phyloP scores from a whole-genome alignment of 2,113 vertebrate genomes.

The Plecturocebus donacophilus region DNA sequence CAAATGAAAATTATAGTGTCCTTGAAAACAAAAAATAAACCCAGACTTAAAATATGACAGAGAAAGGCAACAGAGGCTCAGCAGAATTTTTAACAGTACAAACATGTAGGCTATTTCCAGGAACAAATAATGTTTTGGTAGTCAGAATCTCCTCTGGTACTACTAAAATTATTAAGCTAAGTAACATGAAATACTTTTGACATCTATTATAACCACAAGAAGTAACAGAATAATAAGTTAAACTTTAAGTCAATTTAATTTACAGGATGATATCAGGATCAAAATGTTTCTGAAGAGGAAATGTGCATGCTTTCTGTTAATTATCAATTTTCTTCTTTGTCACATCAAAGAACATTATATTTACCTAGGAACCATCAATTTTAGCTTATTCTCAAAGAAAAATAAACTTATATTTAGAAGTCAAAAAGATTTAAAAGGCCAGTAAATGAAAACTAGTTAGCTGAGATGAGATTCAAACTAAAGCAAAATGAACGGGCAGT shows the following conservation, averaged over 20 bases:
- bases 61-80: neutral
- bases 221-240: neutral
- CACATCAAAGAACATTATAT: conserved; percentile 29
- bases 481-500: neutral
- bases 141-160: neutral
- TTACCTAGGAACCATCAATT: conserved; percentile 28
- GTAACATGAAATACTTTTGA: neutral
- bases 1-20: neutral
- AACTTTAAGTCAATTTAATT: neutral
- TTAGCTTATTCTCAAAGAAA: conserved; percentile 52
- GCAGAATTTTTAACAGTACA: neutral
- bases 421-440: neutral
- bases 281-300: conserved; percentile 74
- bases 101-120: neutral
- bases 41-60: neutral
- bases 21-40: neutral
- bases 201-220: neutral
- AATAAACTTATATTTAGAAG: conserved; percentile 40
- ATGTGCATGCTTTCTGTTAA: conserved; percentile 83
- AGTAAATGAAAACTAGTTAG: neutral
- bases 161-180: neutral
- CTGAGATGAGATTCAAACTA: neutral
- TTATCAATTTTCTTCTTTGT: conserved; percentile 48
- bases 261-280: neutral
- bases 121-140: neutral